These are phyloP conservation scores for Numida meleagris DNA, from an alignment of 2,113 vertebrate genomes.

Conservation along the genomic window DNA sequence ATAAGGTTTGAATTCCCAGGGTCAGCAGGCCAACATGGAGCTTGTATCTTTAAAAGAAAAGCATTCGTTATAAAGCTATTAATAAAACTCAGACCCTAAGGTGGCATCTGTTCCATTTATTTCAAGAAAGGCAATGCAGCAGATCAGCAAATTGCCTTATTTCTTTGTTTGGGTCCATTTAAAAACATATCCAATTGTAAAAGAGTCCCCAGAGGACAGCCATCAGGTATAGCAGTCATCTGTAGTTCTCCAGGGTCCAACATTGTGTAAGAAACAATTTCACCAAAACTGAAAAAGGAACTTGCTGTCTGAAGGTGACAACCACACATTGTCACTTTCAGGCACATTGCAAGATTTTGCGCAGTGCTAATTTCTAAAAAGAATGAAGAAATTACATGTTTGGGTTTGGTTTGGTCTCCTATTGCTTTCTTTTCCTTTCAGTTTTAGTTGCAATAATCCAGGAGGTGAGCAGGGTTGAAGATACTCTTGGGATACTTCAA, in stretches of 20 bases:
- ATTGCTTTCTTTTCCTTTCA: neutral
- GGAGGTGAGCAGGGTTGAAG: neutral
- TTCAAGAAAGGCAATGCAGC: neutral
- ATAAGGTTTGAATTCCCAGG: conserved; percentile 52
- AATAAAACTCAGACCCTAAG: conserved; percentile 11
- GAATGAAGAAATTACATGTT: neutral
- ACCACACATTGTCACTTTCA: neutral
- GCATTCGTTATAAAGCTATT: conserved; percentile 24
- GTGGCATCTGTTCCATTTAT: conserved; percentile 44
- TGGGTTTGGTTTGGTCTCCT: neutral
- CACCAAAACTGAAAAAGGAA: neutral
- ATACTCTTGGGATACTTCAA: neutral
- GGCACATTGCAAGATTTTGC: neutral
- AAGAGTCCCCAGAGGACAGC: neutral
- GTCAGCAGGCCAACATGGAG: conserved; percentile 29
- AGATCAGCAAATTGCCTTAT: conserved; percentile 18
- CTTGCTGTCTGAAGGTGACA: neutral
- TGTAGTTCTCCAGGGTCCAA: neutral
- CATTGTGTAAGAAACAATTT: neutral
- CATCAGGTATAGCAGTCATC: neutral
- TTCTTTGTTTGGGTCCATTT: conserved; percentile 17
- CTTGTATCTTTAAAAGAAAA: conserved; percentile 33
- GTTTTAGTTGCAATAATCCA: neutral
- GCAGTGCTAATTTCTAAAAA: neutral
- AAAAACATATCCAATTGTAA: conserved; percentile 5